These are phyloP conservation scores for Semicossyphus pulcher DNA, from an alignment of 2,113 vertebrate genomes.

Conservation along the genomic window DNA sequence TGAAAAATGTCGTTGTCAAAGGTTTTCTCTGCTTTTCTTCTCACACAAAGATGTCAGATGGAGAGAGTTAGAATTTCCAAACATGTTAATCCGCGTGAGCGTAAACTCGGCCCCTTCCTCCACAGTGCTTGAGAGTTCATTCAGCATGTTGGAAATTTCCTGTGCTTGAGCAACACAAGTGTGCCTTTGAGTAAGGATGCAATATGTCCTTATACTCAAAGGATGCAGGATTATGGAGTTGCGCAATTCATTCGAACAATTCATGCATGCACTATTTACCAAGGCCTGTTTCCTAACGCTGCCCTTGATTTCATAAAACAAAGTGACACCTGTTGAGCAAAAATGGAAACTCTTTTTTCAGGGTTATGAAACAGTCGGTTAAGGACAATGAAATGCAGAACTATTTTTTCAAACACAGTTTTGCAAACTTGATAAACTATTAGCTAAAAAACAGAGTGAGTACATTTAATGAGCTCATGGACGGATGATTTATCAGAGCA, in stretches of 20 bases:
- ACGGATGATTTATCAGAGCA: slow-evolving; percentile 15
- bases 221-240: slow-evolving; percentile 55
- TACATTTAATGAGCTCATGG: background rate
- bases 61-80: slow-evolving; percentile 84
- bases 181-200: slow-evolving; percentile 69
- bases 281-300: slow-evolving; percentile 38
- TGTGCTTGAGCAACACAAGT: slow-evolving; percentile 72
- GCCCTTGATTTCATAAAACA: slow-evolving; percentile 55
- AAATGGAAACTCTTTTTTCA: slow-evolving; percentile 45
- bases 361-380: slow-evolving; percentile 57
- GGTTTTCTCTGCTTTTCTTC: slow-evolving; percentile 82
- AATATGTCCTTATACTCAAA: slow-evolving; percentile 56
- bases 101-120: slow-evolving; percentile 75
- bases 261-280: slow-evolving; percentile 26
- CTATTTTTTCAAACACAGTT: slow-evolving; percentile 4
- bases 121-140: slow-evolving; percentile 63
- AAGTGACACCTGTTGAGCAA: slow-evolving; percentile 64
- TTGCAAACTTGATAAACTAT: background rate
- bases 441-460: background rate
- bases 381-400: slow-evolving; percentile 14
- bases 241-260: slow-evolving; percentile 33
- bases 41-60: slow-evolving; percentile 84
- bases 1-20: slow-evolving; percentile 85
- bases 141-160: slow-evolving; percentile 70
- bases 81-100: slow-evolving; percentile 81